Evolutionary conservation across 2,113 vertebrate species (phyloP).

Genomic region (Phaethornis superciliosus): DNA sequence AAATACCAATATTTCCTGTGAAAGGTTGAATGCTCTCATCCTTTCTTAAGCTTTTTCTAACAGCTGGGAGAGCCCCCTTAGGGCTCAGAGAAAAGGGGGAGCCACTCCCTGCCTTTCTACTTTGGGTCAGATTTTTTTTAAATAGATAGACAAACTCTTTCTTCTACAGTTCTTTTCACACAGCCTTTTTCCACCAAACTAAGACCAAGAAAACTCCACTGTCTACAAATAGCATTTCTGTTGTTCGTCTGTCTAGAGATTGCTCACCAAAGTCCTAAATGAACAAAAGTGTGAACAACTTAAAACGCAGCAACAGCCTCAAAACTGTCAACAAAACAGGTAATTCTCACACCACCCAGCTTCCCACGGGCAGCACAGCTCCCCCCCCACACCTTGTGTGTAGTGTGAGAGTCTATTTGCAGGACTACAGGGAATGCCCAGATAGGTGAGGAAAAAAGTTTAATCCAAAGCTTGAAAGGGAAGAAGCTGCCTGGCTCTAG

Average conservation of each 20-base stretch:
- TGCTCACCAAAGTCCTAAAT: neutral
- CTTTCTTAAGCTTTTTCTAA: constrained; percentile 47
- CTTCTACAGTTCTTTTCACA: neutral
- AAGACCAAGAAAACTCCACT: neutral
- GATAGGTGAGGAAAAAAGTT: constrained; percentile 15
- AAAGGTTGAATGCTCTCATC: constrained; percentile 10
- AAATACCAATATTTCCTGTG: neutral
- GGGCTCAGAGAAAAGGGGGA: neutral
- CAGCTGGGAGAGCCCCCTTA: neutral
- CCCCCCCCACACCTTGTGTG: neutral
- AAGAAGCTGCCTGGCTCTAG: neutral
- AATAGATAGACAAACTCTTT: neutral
- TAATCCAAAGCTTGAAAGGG: neutral
- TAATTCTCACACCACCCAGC: neutral
- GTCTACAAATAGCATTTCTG: neutral
- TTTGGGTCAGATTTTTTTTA: neutral
- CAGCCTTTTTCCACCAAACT: neutral
- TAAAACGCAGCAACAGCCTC: neutral
- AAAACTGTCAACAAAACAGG: constrained; percentile 23
- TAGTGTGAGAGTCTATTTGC: constrained; percentile 8
- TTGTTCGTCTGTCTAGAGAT: neutral
- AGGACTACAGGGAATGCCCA: neutral
- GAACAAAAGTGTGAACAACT: neutral
- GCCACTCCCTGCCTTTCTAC: neutral
- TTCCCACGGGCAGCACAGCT: fast-evolving